Evolutionary conservation across 2,113 vertebrate species (phyloP), one percentile per base, ranked within the genome.

Genomic region (Numida meleagris): DNA sequence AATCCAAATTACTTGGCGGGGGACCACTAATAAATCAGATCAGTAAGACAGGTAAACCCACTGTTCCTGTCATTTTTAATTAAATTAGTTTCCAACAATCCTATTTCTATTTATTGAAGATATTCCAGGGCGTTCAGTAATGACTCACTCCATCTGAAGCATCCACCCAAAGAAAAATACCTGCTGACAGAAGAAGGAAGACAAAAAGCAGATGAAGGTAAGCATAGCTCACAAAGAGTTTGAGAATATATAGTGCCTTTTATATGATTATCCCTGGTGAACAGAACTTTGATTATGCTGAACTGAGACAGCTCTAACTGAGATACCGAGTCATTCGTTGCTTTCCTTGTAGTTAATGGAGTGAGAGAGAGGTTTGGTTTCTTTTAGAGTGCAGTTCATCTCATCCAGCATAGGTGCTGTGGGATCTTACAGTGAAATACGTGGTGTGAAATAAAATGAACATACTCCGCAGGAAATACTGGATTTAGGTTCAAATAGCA

Each of bases 21-120:
- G 12, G 24, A 86, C 27, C 4, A n/a, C n/a, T 74, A 62, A 83
- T 93, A 93, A 86, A 90, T 92, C 82, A 83, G 27, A 82, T 93
- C 48, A 85, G 61, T 40, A 63, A 29, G 84, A 76, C 40, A 70
- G 67, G 40, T 82, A 76, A 93, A 27, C 40, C 79, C 78, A 66
- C 53, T 66, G 62, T 79, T 93, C 21, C n/a, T 89, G 53, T 85
- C 10, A 79, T 75, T 89, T 91, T 68, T 6, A 61, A 94, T 94
- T 91, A 78, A 84, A 89, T 61, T 82, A 27, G 14, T 33, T 93
- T 89, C 68, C 34, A 61, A 70, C n/a, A 38, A 59, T 65, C 14
- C 17, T 40, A 21, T 61, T 91, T 75, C 34, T 88, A 16, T 27
- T n/a, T 85, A n/a, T 29, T 80, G 43, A 88, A 88, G 43, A 12